These are phyloP conservation scores for Paramormyrops kingsleyae DNA, from an alignment of 2,113 vertebrate species.

Conservation along the genomic window DNA sequence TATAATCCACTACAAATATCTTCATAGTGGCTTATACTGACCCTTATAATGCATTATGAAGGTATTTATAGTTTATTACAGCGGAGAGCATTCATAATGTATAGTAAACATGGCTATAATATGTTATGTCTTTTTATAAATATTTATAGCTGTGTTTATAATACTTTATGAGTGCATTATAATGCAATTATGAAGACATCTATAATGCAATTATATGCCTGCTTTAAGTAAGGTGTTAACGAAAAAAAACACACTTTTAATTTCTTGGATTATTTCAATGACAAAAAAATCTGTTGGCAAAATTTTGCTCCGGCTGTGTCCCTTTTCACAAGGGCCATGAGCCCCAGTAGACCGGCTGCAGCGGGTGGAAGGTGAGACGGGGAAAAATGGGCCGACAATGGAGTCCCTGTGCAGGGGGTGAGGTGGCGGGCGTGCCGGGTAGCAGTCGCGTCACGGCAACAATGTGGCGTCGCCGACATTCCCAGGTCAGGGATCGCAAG, in stretches of 20 bases:
- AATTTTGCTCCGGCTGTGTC: background rate
- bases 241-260: background rate
- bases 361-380: background rate
- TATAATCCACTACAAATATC: too few species aligned
- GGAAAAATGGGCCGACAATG: background rate
- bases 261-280: background rate
- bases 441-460: background rate
- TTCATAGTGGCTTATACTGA: too few species aligned
- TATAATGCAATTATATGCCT: too few species aligned
- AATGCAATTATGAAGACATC: too few species aligned
- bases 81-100: too few species aligned
- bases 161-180: too few species aligned
- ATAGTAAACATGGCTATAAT: too few species aligned
- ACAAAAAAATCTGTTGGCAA: background rate
- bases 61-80: too few species aligned
- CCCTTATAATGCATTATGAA: too few species aligned
- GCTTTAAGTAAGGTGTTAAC: too few species aligned
- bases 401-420: background rate
- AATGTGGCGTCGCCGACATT: background rate
- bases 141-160: too few species aligned
- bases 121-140: too few species aligned
- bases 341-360: background rate
- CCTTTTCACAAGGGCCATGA: background rate
- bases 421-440: background rate
- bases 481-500: background rate